Evolutionary conservation across 2,888 invertebrate genomes (phyloP), one percentile per base, ranked within the genome.

Genomic region (Eristalis intricaria): DNA sequence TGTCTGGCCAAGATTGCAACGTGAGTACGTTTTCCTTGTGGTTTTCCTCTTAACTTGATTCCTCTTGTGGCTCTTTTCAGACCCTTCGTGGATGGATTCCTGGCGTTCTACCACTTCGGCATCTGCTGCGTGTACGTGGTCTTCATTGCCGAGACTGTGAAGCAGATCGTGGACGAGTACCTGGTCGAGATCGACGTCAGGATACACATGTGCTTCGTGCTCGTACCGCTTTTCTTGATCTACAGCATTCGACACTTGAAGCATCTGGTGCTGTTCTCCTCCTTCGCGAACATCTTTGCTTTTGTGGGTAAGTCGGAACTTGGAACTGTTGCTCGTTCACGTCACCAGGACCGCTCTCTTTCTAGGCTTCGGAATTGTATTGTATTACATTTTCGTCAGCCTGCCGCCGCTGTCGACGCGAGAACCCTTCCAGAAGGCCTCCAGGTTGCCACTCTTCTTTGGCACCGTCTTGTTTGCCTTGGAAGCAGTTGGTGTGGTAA

Each of bases 111-210:
- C 92, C 95, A 99, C 93, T 94, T 99, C 90, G 99, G 99, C 35
- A 99, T 99, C 92, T 99, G 99, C 93, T 99, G 99, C 92, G 99
- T 99, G 0, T 99, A 99, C 93, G 96, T 98, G 75, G 97, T 99
- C 10, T 99, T 99, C 92, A 97, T 99, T 15, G 95, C 98, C 1
- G 96, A 95, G 89, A 99, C 97, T 93, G 91, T 98, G 0, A 95
- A 97, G 91, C 96, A 97, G 94, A 96, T 97, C 1, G 94, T 96
- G 1, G 96, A 96, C 90, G 93, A 93, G 89, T 94, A 95, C 90
- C 90, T 94, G 0, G 90, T 91, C 23, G 93, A 93, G 0, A 93
- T 94, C 73, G 93, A 94, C 35, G 92, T 94, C 87, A 92, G 94
- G 0, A 84, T 94, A 29, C 94, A 94, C 68, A 92, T 94, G 90